These are phyloP conservation scores for Hippocampus kuda DNA, from an alignment of 2,797 vertebrate genomes.

Conservation along the genomic window DNA sequence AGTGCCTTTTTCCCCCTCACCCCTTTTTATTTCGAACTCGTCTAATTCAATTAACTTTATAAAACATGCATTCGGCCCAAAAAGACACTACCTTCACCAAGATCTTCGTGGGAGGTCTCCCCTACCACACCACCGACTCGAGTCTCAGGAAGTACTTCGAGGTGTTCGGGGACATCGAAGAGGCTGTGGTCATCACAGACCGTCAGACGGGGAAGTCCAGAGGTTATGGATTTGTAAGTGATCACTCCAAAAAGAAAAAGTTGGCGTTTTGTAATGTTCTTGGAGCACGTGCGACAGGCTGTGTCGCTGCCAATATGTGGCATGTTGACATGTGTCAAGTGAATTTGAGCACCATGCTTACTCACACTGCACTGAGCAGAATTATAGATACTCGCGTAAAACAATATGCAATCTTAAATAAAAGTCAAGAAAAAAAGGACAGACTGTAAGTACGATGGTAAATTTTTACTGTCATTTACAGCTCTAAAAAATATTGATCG, in stretches of 20 bases:
- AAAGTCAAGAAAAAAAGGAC: no score
- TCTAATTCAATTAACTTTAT: background rate
- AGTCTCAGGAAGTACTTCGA: constrained; percentile 95
- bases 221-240: constrained; percentile 95
- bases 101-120: constrained; percentile 94
- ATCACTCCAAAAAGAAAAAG: background rate
- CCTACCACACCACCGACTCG: constrained; percentile 93
- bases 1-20: background rate
- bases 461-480: background rate
- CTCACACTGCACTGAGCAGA: no score
- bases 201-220: constrained; percentile 92
- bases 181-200: constrained; percentile 94
- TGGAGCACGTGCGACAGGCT: background rate
- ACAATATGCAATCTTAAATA: no score
- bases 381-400: no score
- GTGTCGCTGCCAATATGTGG: background rate
- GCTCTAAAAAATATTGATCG: background rate
- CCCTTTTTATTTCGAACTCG: background rate
- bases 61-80: constrained; percentile 91
- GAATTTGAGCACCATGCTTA: background rate
- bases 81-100: constrained; percentile 97
- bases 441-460: no score
- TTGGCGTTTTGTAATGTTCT: background rate
- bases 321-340: background rate
- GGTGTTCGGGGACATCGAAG: constrained; percentile 94